Evolutionary conservation across 2,113 vertebrate genomes (phyloP), one percentile per base, ranked within the genome.

Genomic region (Amia ocellicauda): DNA sequence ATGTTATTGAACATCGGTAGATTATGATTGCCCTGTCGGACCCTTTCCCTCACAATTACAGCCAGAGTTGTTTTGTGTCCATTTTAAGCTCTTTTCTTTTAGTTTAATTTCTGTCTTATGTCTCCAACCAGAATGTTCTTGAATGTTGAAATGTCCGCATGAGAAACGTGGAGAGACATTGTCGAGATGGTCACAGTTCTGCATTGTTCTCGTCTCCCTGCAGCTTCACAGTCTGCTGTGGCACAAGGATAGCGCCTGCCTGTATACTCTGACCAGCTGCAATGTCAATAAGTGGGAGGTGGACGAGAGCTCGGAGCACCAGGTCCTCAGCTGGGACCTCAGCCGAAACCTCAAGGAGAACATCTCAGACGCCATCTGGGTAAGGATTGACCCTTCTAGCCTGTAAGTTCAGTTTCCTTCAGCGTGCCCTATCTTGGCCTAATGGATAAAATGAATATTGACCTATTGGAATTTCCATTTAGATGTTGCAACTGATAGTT

Each of bases 331-430:
- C 74, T 99, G 95, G 95, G 95, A 95, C 66, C 59, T 87, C 67
- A 86, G 77, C 51, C 83, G 78, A 62, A 78, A 78, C 49, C 83
- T 99, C 63, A 91, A 79, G 7, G 95, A 95, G 66, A 88, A 86
- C 71, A 87, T 99, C 40, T 76, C 87, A 0, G 93, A 98, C 51
- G 91, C 95, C 53, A 94, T 99, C 70, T 98, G 96, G 97, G 97
- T 99, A 74, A 89, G 93, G 56, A 9, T 26, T 14, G 9, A 13
- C 27, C n/a, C n/a, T n/a, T n/a, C n/a, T n/a, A n/a, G n/a, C n/a
- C n/a, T n/a, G n/a, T n/a, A n/a, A n/a, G n/a, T n/a, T n/a, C n/a
- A n/a, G n/a, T n/a, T n/a, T n/a, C n/a, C n/a, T n/a, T n/a, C n/a
- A n/a, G n/a, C n/a, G n/a, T n/a, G n/a, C n/a, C n/a, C n/a, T n/a